A percentile compares a stretch with the other conserved stretches of the same genome.
Conservation (phyloP, 1,140 invertebrate genomes). For the Camponotus pennsylvanicus region DNA sequence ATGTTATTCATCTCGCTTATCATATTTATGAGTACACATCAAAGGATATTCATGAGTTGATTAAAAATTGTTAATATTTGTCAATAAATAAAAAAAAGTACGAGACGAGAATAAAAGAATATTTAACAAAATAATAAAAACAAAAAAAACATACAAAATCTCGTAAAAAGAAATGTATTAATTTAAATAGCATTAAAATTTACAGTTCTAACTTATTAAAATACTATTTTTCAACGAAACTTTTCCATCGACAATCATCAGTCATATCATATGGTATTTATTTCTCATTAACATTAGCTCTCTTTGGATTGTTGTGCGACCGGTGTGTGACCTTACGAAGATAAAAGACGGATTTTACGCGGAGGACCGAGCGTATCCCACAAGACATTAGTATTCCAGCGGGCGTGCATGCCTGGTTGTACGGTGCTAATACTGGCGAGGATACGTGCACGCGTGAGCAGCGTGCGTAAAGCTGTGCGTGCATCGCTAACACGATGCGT, state of each 20-base stretch:
- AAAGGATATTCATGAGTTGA: background rate
- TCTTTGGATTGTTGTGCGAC: background rate
- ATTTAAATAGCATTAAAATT: background rate
- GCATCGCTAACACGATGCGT: constrained; percentile 77
- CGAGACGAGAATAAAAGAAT: background rate
- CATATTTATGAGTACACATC: no score
- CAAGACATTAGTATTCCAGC: constrained; percentile 78
- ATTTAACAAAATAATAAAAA: no score
- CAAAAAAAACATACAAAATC: background rate
- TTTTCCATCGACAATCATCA: background rate
- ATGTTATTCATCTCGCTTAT: background rate
- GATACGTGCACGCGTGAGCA: constrained; percentile 79
- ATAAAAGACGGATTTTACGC: constrained; percentile 60
- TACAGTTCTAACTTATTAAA: background rate
- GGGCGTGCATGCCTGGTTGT: constrained; percentile 75
- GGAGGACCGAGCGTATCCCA: constrained; percentile 48
- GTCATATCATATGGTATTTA: constrained; percentile 1
- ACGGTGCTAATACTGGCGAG: constrained; percentile 76
- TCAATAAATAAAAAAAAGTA: background rate
- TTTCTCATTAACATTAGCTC: constrained; percentile 23
- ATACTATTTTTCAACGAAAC: background rate
- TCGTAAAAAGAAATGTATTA: background rate
- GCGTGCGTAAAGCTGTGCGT: constrained; percentile 66
- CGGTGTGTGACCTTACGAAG: constrained; percentile 44
- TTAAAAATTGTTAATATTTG: background rate